A percentile compares a stretch with the other conserved stretches of the same genome.
Evolutionary conservation across 2,113 vertebrate genomes (phyloP).

Genomic region (Alectura lathami): DNA sequence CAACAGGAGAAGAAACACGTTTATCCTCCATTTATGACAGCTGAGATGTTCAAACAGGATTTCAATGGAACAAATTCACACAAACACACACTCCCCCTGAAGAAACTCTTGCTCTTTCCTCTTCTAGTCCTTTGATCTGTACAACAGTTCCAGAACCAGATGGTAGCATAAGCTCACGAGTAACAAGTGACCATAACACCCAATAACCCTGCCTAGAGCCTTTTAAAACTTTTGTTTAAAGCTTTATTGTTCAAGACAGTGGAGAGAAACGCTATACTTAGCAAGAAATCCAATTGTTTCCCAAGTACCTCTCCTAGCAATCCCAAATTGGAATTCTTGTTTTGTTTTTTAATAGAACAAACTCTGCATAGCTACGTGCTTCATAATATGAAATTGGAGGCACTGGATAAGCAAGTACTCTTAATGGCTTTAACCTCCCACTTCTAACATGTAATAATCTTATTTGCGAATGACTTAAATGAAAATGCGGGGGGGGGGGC

Average conservation of each 20-base stretch:
- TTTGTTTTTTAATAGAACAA: constrained; percentile 46
- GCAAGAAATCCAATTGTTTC: constrained; percentile 37
- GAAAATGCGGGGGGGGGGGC: neutral
- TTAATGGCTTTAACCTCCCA: neutral
- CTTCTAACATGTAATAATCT: neutral
- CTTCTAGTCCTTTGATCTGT: constrained; percentile 31
- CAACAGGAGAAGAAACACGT: neutral
- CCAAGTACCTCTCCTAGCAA: constrained; percentile 1
- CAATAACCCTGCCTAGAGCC: constrained; percentile 61
- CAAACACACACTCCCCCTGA: constrained; percentile 25
- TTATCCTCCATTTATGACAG: neutral
- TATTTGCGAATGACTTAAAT: neutral
- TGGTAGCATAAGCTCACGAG: constrained; percentile 68
- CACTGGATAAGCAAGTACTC: no score
- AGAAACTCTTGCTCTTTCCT: constrained; percentile 51
- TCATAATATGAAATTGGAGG: constrained; percentile 40
- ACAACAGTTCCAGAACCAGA: constrained; percentile 71
- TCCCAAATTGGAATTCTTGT: constrained; percentile 48
- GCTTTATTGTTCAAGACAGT: neutral
- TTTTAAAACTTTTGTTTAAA: constrained; percentile 52
- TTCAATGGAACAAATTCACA: neutral
- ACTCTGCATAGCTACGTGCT: constrained; percentile 1
- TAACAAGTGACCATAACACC: constrained; percentile 71
- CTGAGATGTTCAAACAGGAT: neutral
- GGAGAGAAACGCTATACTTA: constrained; percentile 24